Evolutionary conservation across 2,797 vertebrate genomes (phyloP).

Genomic region (Esox lucius): DNA sequence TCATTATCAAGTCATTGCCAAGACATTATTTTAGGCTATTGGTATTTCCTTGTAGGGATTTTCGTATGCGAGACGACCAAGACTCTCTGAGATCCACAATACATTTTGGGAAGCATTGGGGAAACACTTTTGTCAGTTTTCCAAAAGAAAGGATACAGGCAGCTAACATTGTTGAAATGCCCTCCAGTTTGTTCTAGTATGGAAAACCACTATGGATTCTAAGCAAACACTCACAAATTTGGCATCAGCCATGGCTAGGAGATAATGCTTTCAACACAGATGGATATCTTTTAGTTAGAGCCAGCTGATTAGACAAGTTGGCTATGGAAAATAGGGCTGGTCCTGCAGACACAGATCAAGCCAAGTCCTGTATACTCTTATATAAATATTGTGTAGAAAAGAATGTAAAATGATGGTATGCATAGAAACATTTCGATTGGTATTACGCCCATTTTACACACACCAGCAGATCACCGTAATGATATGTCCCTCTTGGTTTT

Average conservation of each 20-base stretch:
- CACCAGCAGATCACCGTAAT: too few relatives aligned
- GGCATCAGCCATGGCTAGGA: neutral
- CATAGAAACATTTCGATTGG: too few relatives aligned
- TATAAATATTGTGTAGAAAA: too few relatives aligned
- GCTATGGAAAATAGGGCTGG: too few relatives aligned
- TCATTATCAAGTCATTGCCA: neutral
- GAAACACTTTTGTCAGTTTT: neutral
- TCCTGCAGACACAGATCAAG: too few relatives aligned
- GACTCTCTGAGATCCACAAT: neutral
- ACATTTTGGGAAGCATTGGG: neutral
- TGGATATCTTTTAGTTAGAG: too few relatives aligned
- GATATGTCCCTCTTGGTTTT: too few relatives aligned
- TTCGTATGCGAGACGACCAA: neutral
- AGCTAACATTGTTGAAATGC: neutral
- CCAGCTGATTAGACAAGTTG: too few relatives aligned
- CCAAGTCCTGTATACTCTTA: too few relatives aligned
- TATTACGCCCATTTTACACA: too few relatives aligned
- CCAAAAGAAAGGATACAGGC: neutral
- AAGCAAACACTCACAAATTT: neutral
- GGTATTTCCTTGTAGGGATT: neutral
- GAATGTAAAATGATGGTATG: too few relatives aligned
- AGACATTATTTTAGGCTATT: neutral
- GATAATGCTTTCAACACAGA: too few relatives aligned
- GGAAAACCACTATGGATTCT: neutral
- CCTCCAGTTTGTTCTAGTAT: neutral